Evolutionary conservation across 1,140 invertebrate genomes (phyloP).

Genomic region (Ips nitidus): DNA sequence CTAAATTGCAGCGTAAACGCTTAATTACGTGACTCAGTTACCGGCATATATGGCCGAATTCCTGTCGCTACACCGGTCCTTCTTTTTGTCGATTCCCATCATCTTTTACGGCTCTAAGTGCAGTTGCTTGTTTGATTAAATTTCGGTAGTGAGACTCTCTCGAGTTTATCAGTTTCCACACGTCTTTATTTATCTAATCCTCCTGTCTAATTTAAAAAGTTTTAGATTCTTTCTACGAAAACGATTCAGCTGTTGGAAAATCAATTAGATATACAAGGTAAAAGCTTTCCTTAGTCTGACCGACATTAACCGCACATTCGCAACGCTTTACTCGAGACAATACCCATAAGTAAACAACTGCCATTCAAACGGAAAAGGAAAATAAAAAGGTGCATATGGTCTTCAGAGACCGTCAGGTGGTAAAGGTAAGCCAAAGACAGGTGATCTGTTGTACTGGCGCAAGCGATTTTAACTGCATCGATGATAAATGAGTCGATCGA

Average conservation of each 20-base stretch:
- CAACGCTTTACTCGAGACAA: neutral
- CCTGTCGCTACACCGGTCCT: slow-evolving; percentile 13
- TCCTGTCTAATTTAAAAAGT: slow-evolving; percentile 17
- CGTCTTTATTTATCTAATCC: slow-evolving; percentile 21
- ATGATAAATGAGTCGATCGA: no score
- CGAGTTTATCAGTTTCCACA: slow-evolving; percentile 26
- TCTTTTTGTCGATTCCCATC: slow-evolving; percentile 29
- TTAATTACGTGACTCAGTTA: slow-evolving; percentile 42
- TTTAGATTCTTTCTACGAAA: neutral
- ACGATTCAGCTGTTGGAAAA: no score
- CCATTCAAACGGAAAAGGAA: neutral
- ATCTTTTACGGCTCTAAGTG: slow-evolving; percentile 35
- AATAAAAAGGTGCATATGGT: no score
- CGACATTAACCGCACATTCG: no score
- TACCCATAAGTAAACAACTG: slow-evolving; percentile 3
- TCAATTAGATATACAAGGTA: no score
- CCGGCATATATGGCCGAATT: slow-evolving; percentile 24
- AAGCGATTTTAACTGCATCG: no score
- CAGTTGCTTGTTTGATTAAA: slow-evolving; percentile 35
- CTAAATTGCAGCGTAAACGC: slow-evolving; percentile 41
- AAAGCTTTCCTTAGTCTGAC: no score
- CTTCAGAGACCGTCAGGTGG: no score
- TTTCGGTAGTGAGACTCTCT: slow-evolving; percentile 7
- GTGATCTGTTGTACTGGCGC: no score
- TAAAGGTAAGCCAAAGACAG: no score